Percentiles rank a stretch among this genome's conserved stretches.
phyloP scores from a whole-genome alignment of 2,113 vertebrate genomes.

The Thymallus thymallus region DNA sequence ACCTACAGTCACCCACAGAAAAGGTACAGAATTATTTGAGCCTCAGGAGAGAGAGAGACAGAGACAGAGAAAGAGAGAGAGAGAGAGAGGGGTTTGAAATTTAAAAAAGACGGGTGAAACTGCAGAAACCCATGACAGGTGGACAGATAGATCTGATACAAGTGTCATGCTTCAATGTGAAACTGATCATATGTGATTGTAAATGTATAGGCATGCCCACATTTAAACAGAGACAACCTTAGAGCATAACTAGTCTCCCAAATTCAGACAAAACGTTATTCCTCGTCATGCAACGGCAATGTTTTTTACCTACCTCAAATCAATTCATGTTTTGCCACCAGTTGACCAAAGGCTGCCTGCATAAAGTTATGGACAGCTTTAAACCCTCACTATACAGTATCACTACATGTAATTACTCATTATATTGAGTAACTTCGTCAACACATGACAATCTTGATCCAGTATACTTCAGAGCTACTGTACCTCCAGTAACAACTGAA shows the following conservation, averaged over 20 bases:
- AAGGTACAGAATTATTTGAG: slow-evolving; percentile 1
- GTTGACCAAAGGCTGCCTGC: neutral
- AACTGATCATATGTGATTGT: slow-evolving; percentile 13
- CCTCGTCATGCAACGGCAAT: neutral
- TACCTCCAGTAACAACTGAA: slow-evolving; percentile 64
- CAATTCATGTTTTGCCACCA: neutral
- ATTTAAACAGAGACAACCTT: neutral
- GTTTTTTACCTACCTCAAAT: neutral
- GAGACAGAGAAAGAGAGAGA: neutral
- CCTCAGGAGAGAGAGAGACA: neutral
- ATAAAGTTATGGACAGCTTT: no score
- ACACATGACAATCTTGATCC: no score
- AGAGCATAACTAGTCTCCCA: neutral
- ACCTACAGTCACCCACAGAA: slow-evolving; percentile 35
- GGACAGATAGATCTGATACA: slow-evolving; percentile 25
- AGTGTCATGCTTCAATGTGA: slow-evolving; percentile 28
- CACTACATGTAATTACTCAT: no score
- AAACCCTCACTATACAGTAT: no score
- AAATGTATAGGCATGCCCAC: neutral
- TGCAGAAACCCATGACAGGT: slow-evolving; percentile 27
- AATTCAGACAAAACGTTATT: neutral
- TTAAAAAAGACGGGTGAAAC: slow-evolving; percentile 27
- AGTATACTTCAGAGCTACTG: slow-evolving; percentile 32
- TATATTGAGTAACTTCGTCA: no score
- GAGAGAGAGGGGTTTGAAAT: neutral